These are phyloP conservation scores for Hydra vulgaris DNA, from an alignment of 30 jellyfish, hydroid and myxozoan genomes.

Conservation along the genomic window DNA sequence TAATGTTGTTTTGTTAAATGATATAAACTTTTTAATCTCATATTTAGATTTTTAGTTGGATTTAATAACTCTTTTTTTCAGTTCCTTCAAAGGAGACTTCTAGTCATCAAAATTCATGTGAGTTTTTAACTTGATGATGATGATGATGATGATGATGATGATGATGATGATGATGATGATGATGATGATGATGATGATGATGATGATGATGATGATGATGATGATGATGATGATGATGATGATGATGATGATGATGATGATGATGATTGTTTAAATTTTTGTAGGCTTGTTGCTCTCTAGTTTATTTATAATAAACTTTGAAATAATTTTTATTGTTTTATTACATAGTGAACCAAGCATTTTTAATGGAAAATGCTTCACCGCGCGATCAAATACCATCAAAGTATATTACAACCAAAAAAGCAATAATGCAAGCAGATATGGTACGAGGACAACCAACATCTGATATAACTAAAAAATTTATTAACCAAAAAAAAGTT, in stretches of 20 bases:
- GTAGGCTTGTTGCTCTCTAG: too few species aligned
- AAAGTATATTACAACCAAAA: neutral
- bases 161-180: conserved; percentile 3
- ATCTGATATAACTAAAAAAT: neutral
- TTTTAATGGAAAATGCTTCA: neutral
- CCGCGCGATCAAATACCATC: conserved; percentile 6
- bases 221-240: conserved; percentile 3
- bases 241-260: conserved; percentile 3
- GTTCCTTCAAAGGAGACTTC: neutral
- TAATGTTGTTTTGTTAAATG: too few species aligned
- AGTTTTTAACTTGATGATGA: neutral
- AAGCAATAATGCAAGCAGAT: conserved; percentile 19
- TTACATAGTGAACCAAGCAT: neutral
- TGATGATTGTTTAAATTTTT: too few species aligned
- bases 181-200: conserved; percentile 3
- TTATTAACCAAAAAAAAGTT: neutral
- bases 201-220: conserved; percentile 4
- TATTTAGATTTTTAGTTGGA: too few species aligned
- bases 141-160: conserved; percentile 4
- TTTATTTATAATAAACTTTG: too few species aligned
- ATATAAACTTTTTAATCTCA: too few species aligned
- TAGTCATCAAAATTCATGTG: neutral
- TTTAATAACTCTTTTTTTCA: neutral
- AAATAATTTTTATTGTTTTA: too few species aligned
- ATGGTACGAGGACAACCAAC: neutral